Evolutionary conservation across 2,797 vertebrate species (phyloP), one percentile per base, ranked within the genome.

Genomic region (Pseudopleuronectes americanus): DNA sequence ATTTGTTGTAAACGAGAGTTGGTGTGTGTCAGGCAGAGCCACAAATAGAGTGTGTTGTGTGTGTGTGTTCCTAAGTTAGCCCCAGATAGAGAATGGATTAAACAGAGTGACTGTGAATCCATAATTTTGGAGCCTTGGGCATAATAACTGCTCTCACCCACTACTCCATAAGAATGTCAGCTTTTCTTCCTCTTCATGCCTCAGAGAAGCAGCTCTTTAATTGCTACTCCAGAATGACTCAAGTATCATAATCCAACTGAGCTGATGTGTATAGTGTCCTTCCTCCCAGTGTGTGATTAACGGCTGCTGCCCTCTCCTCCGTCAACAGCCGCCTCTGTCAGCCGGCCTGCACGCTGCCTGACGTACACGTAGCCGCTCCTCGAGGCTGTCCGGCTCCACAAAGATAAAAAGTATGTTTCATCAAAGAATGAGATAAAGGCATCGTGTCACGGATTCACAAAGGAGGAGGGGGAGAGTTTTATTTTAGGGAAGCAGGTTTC

Each of bases 201-300:
- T 45, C 12, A 19, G 43, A n/a, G 21, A 6, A 23, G 49, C 49
- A 24, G 14, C 54, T 77, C 70, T 63, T 61, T 65, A 87, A 84
- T 83, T 71, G 59, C 67, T 9, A 58, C 64, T 48, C 22, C 38
- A 24, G 61, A 33, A 8, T 41, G 65, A 56, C 67, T 84, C 31
- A 74, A 71, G 49, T 62, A 64, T 72, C 60, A 41, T 16, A 9
- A 48, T 70, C 38, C 45, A 43, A 22, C 81, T 45, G 49, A 53
- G n/a, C 47, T 28, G 74, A 84, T 68, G 71, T 48, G 17, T 38
- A 23, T 74, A 62, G 74, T 81, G 80, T 78, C 79, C 53, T 28
- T 43, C 4, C 71, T 60, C 57, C 8, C 43, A 5, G 23, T 22
- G 55, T 68, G 67, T 77, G 71, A 83, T 79, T 68, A 79, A 71